These are phyloP conservation scores for Ammodytes marinus DNA, from an alignment of 2,113 vertebrate species.

Conservation along the genomic window DNA sequence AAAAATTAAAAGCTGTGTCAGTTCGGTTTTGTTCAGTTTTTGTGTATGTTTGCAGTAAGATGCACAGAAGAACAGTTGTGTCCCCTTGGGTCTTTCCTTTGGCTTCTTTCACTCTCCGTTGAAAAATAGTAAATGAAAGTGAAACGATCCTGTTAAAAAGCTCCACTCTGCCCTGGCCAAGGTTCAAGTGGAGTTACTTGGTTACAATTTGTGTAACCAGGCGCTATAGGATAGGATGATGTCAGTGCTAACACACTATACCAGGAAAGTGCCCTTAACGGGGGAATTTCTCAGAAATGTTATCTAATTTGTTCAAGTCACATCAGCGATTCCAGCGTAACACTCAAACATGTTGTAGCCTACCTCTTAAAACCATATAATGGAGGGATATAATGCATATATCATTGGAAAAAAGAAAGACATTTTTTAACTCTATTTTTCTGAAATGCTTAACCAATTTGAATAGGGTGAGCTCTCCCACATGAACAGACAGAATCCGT, in stretches of 20 bases:
- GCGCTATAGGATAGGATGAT: conserved; percentile 52
- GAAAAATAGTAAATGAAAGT: neutral
- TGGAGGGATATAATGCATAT: neutral
- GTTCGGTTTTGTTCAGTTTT: neutral
- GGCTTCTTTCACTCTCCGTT: neutral
- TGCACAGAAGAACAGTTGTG: neutral
- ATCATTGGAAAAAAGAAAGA: neutral
- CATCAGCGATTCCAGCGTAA: conserved; percentile 12
- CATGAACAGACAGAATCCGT: neutral
- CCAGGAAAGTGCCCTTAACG: conserved; percentile 38
- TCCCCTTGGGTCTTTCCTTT: neutral
- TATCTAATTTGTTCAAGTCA: conserved; percentile 44
- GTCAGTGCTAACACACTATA: conserved; percentile 49
- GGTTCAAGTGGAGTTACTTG: conserved; percentile 73
- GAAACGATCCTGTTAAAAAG: neutral
- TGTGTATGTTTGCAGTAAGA: neutral
- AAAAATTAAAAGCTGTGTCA: neutral
- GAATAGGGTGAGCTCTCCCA: neutral
- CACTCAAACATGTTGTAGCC: neutral
- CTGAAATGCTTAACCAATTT: neutral
- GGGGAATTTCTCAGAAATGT: conserved; percentile 73
- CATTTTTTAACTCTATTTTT: neutral
- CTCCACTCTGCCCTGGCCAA: conserved; percentile 53
- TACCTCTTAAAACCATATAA: neutral
- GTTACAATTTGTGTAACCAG: conserved; percentile 61